A percentile compares a stretch with the other conserved stretches of the same genome.
phyloP scores from a whole-genome alignment of 2,888 invertebrate genomes.

The Chrysotoxum bicinctum region DNA sequence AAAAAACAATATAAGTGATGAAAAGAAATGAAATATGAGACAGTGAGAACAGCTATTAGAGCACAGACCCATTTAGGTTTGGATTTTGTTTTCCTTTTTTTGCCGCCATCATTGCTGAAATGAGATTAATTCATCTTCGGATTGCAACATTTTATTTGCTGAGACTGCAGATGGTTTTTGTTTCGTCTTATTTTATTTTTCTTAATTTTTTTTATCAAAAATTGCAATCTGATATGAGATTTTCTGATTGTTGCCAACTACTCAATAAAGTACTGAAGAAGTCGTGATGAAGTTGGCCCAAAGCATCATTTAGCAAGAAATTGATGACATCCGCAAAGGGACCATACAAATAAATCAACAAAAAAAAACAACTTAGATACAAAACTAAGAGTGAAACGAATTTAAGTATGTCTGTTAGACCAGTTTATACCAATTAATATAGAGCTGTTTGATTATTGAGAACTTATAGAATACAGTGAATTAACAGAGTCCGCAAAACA shows the following conservation, averaged over 20 bases:
- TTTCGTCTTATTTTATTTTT: background rate
- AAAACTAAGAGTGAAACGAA: background rate
- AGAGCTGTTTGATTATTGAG: no score
- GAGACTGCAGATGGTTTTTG: conserved; percentile 9
- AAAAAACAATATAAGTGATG: conserved; percentile 36
- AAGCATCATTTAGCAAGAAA: background rate
- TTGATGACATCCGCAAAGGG: conserved; percentile 1
- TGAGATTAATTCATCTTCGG: conserved; percentile 62
- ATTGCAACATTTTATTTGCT: conserved; percentile 31
- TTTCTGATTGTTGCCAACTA: conserved; percentile 4
- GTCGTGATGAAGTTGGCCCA: conserved; percentile 18
- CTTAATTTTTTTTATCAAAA: conserved; percentile 39
- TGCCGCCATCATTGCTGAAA: conserved; percentile 35
- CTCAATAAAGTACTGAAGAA: conserved; percentile 17
- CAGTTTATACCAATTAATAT: background rate
- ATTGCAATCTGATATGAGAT: conserved; percentile 60
- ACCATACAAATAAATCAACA: background rate
- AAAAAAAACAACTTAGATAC: background rate
- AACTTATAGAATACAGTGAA: no score
- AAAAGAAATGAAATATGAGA: conserved; percentile 71
- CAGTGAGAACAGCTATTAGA: conserved; percentile 60
- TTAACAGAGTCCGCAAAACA: no score
- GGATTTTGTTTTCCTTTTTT: conserved; percentile 10
- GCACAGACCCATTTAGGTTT: conserved; percentile 41
- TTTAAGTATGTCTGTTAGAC: background rate